Conservation (phyloP, 64 coral and sea anemone species). For the Montipora capricornis region DNA sequence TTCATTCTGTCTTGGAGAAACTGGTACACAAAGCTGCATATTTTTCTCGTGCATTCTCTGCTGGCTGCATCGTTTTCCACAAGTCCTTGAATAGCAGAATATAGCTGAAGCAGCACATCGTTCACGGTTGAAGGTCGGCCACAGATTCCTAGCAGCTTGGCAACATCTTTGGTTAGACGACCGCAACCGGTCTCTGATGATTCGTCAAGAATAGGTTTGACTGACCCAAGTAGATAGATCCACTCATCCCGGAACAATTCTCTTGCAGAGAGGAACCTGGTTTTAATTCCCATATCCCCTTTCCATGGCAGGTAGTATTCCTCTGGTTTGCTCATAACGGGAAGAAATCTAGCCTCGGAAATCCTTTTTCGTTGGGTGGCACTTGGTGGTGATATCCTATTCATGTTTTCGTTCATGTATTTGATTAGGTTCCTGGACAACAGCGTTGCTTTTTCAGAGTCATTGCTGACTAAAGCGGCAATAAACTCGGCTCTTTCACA, state of each 20-base stretch:
- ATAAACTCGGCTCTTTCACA: slow-evolving; percentile 82
- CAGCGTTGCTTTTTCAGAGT: slow-evolving; percentile 68
- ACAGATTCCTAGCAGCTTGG: slow-evolving; percentile 68
- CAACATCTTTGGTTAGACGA: slow-evolving; percentile 54
- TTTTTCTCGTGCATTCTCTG: slow-evolving; percentile 59
- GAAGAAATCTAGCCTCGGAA: slow-evolving; percentile 74
- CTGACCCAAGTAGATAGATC: slow-evolving; percentile 76
- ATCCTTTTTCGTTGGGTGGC: slow-evolving; percentile 54
- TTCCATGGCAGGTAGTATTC: slow-evolving; percentile 87
- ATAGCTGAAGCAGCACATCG: slow-evolving; percentile 81
- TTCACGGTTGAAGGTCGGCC: slow-evolving; percentile 51
- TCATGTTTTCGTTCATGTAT: slow-evolving; percentile 83
- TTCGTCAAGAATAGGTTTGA: slow-evolving; percentile 81
- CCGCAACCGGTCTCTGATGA: slow-evolving; percentile 78
- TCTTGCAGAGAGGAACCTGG: slow-evolving; percentile 54
- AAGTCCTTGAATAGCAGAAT: slow-evolving; percentile 67
- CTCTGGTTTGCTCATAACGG: slow-evolving; percentile 66
- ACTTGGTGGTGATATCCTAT: slow-evolving; percentile 63
- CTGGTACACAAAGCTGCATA: slow-evolving; percentile 76
- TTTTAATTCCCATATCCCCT: slow-evolving; percentile 39
- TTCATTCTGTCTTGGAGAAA: slow-evolving; percentile 76
- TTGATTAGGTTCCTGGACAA: slow-evolving; percentile 66
- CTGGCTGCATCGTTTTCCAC: slow-evolving; percentile 36
- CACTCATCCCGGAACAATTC: slow-evolving; percentile 69
- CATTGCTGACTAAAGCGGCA: slow-evolving; percentile 43